Conservation (phyloP, 2,888 invertebrate species). For the Chydorus sphaericus region DNA sequence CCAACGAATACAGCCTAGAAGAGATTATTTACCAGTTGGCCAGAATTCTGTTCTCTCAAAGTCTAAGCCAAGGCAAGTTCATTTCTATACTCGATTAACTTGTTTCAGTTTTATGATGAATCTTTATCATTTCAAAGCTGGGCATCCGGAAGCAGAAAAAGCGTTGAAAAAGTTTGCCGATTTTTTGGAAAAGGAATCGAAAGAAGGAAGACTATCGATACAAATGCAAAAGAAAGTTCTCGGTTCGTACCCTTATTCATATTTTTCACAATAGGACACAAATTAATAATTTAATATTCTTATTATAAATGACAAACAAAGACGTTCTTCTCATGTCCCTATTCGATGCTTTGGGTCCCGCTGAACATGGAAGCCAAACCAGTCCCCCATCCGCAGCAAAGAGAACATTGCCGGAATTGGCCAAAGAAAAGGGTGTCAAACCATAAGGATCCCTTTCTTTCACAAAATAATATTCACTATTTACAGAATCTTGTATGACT, state of each 20-base stretch:
- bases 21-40: conserved; percentile 67
- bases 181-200: conserved; percentile 56
- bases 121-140: conserved; percentile 19
- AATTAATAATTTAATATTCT: not conserved
- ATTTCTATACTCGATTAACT: not conserved
- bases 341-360: conserved; percentile 9
- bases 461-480: too few relatives aligned
- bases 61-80: conserved; percentile 40
- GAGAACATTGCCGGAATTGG: not conserved
- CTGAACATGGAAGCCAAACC: not conserved
- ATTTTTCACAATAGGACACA: not conserved
- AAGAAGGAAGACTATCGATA: conserved; percentile 54
- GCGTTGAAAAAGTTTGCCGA: conserved; percentile 57
- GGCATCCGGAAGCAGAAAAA: conserved; percentile 51
- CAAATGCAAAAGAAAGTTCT: conserved; percentile 61
- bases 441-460: too few relatives aligned
- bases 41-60: conserved; percentile 66
- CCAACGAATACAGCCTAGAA: conserved; percentile 59
- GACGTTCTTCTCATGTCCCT: conserved; percentile 10
- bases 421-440: too few relatives aligned
- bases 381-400: not conserved
- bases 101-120: not conserved
- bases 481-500: too few relatives aligned
- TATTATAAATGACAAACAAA: not conserved
- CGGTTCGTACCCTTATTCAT: conserved; percentile 36